Base-by-base conservation (phyloP, 2,797 vertebrate genomes). In the Sebastes matsubarae region DNA sequence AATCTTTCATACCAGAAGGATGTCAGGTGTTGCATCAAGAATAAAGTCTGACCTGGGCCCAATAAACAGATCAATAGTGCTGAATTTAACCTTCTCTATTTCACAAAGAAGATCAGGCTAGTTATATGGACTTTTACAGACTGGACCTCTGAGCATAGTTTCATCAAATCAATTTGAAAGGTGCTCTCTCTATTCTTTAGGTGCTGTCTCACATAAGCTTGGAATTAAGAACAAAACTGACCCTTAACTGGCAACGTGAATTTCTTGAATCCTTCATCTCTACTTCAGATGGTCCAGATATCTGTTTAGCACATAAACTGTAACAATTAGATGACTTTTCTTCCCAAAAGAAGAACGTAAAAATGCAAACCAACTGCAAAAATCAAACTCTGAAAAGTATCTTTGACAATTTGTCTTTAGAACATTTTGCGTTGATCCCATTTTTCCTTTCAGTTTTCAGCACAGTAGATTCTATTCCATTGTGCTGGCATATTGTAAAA, bases 401-500 rank as follows among this genome's bases (percentile, higher is more conserved):
- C 18, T 42, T 66, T 50, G n/a, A 34, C 2, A 24, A 57, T 42
- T n/a, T 38, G 38, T 13, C 24, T 34, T 57, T 20, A 6, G 1
- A 58, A 52, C 2, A 18, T 27, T n/a, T 32, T n/a, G 13, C 1
- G 0, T 46, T n/a, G 25, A 76, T 50, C 32, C n/a, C 13, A 14
- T 68, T 25, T 68, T n/a, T 18, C 25, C 46, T 57, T 36, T 80
- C 69, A 71, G 30, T 68, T 83, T 72, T 80, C 64, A 22, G 22
- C 36, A 3, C 20, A 34, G 65, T 32, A 14, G 32, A 10, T 66
- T 93, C 86, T 90, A 89, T 74, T 87, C 95, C 92, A 85, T 20
- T 87, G 50, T 94, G 38, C 93, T 89, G 85, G 92, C 57, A 25
- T 18, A 12, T 42, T 68, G 29, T 94, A 94, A 96, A 97, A 89